Evolutionary conservation across 64 coral and sea anemone genomes (phyloP).

Genomic region (Orbicella faveolata): DNA sequence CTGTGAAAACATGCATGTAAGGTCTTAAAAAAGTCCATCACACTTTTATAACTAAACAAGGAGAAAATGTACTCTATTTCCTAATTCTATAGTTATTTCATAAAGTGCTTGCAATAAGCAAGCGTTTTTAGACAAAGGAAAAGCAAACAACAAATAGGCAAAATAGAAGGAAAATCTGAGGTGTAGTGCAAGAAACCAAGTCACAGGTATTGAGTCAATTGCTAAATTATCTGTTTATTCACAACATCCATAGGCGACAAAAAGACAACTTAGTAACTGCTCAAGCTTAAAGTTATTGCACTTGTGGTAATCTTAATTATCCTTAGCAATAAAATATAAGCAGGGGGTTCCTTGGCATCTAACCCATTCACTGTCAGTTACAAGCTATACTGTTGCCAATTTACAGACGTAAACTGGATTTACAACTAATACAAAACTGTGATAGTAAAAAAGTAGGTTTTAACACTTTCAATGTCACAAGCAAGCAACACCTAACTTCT

Average conservation of each 20-base stretch:
- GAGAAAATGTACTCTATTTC: not conserved
- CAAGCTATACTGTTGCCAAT: not conserved
- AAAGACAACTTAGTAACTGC: conserved; percentile 46
- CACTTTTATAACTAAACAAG: not conserved
- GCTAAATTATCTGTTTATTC: conserved; percentile 36
- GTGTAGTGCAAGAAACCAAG: not conserved
- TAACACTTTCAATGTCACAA: not conserved
- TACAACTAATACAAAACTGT: conserved; percentile 41
- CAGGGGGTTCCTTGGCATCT: not conserved
- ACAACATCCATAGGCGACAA: not conserved
- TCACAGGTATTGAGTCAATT: not conserved
- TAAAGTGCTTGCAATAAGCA: too few species aligned
- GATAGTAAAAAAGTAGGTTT: conserved; percentile 45
- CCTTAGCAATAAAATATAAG: conserved; percentile 13
- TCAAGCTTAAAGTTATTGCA: conserved; percentile 28
- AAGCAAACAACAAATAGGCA: not conserved
- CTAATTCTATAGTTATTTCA: too few species aligned
- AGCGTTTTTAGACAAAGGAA: too few species aligned
- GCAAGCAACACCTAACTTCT: conserved; percentile 16
- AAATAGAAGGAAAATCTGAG: not conserved
- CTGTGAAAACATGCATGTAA: not conserved
- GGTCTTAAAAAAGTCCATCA: not conserved
- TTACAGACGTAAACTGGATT: conserved; percentile 5
- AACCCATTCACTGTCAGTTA: conserved; percentile 16
- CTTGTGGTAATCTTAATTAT: conserved; percentile 31